These are phyloP conservation scores for Zygothrica quintamaculata DNA, from an alignment of 2,888 invertebrate genomes.

Conservation along the genomic window DNA sequence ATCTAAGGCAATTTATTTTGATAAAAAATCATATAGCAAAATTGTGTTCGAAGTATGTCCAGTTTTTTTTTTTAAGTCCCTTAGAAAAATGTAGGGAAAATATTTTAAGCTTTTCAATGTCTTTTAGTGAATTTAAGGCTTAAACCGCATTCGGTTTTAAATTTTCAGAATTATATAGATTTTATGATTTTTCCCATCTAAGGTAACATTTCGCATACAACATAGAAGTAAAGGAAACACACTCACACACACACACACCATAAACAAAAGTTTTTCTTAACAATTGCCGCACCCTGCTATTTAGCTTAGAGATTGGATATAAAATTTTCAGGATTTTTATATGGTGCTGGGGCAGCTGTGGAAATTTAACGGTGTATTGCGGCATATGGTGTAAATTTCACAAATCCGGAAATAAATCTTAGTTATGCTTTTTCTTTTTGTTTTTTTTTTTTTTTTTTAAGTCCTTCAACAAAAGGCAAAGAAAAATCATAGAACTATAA, in stretches of 20 bases:
- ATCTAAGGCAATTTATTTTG: too few relatives aligned
- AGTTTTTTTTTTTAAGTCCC: too few relatives aligned
- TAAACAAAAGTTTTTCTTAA: slow-evolving; percentile 44
- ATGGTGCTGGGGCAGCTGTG: slow-evolving; percentile 49
- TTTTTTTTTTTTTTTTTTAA: too few relatives aligned
- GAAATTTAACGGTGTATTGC: slow-evolving; percentile 38
- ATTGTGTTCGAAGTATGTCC: too few relatives aligned
- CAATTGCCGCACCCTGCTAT: slow-evolving; percentile 13
- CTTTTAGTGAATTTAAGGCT: slow-evolving; percentile 7
- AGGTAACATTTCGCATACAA: slow-evolving; percentile 12
- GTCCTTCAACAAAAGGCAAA: slow-evolving; percentile 57
- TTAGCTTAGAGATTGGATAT: slow-evolving; percentile 32
- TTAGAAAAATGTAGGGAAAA: too few relatives aligned
- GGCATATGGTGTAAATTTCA: slow-evolving; percentile 69
- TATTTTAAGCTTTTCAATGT: too few relatives aligned
- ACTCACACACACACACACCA: too few relatives aligned
- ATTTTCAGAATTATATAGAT: slow-evolving; percentile 6
- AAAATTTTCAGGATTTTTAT: slow-evolving; percentile 23
- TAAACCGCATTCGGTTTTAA: slow-evolving; percentile 3
- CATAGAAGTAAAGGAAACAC: slow-evolving; percentile 1
- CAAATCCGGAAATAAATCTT: slow-evolving; percentile 79
- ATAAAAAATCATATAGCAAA: too few relatives aligned
- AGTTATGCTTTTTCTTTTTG: slow-evolving; percentile 78
- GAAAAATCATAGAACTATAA: slow-evolving; percentile 38
- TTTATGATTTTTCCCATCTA: slow-evolving; percentile 4